Evolutionary conservation across 2,888 invertebrate species (phyloP).

Genomic region (Dusona sp.): DNA sequence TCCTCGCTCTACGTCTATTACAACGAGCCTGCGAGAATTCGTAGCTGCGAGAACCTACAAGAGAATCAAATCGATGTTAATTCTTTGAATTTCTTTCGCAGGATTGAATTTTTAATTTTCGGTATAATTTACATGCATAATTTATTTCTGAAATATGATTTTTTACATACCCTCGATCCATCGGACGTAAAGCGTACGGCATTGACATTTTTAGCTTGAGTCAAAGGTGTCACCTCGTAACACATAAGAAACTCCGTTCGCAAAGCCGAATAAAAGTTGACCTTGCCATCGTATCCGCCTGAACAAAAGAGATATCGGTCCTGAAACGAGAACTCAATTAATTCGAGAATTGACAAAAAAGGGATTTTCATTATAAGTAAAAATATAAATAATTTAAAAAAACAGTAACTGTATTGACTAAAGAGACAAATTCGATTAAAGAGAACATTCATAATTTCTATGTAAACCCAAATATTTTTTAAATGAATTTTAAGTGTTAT

Average conservation of each 20-base stretch:
- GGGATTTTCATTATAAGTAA: not conserved
- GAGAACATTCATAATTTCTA: not conserved
- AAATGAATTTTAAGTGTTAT: not conserved
- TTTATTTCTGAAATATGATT: not conserved
- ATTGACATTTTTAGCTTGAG: slow-evolving; percentile 84
- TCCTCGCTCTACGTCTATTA: slow-evolving; percentile 85
- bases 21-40: slow-evolving; percentile 84
- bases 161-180: slow-evolving; percentile 81
- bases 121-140: not conserved
- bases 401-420: not conserved
- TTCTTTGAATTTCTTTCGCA: not conserved
- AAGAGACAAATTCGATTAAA: not conserved
- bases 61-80: not conserved
- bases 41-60: slow-evolving; percentile 84
- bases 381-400: not conserved
- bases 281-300: slow-evolving; percentile 85
- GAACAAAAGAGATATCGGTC: slow-evolving; percentile 85
- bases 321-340: slow-evolving; percentile 71
- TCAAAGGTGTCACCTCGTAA: slow-evolving; percentile 84
- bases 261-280: slow-evolving; percentile 84
- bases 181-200: slow-evolving; percentile 85
- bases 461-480: not conserved
- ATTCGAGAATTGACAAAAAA: not conserved
- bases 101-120: not conserved
- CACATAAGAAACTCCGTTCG: slow-evolving; percentile 84